Percentiles rank a stretch among this genome's conserved stretches.
Conservation (phyloP, 2,888 invertebrate species). For the Mimas tiliae region DNA sequence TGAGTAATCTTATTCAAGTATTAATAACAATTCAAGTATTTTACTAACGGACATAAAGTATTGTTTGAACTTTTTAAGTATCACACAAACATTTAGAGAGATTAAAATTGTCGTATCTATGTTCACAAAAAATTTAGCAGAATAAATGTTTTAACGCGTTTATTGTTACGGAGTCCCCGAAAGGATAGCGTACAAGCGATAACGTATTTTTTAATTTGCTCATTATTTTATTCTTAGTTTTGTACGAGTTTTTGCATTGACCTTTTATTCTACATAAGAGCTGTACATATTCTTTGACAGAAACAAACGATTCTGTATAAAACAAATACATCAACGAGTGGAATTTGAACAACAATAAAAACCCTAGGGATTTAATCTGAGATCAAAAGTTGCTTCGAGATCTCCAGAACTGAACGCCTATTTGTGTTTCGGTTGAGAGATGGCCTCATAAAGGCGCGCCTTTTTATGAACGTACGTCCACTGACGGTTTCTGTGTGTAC, state of each 20-base stretch:
- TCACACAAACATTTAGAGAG: background rate
- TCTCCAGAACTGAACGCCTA: slow-evolving; percentile 39
- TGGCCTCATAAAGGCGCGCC: slow-evolving; percentile 40
- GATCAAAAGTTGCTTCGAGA: slow-evolving; percentile 51
- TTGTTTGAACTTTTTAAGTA: background rate
- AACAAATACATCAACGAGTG: slow-evolving; percentile 1
- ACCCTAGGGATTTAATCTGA: slow-evolving; percentile 49
- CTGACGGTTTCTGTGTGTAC: slow-evolving; percentile 36
- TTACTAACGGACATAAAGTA: background rate
- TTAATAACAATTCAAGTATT: too few species aligned
- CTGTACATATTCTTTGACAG: too few species aligned
- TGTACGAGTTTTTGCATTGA: too few species aligned
- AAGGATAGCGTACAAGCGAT: too few species aligned
- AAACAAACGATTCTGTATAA: background rate
- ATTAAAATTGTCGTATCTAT: background rate
- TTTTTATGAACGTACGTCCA: slow-evolving; percentile 39
- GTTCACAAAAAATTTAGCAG: too few species aligned
- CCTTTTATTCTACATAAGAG: too few species aligned
- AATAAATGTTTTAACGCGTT: too few species aligned
- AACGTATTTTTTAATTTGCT: too few species aligned
- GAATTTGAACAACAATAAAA: slow-evolving; percentile 25
- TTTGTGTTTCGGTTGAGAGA: slow-evolving; percentile 46
- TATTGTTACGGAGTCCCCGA: too few species aligned
- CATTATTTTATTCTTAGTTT: too few species aligned
- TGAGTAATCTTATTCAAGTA: too few species aligned